Conservation (phyloP, 2,888 invertebrate genomes). For the Pecten maximus region DNA sequence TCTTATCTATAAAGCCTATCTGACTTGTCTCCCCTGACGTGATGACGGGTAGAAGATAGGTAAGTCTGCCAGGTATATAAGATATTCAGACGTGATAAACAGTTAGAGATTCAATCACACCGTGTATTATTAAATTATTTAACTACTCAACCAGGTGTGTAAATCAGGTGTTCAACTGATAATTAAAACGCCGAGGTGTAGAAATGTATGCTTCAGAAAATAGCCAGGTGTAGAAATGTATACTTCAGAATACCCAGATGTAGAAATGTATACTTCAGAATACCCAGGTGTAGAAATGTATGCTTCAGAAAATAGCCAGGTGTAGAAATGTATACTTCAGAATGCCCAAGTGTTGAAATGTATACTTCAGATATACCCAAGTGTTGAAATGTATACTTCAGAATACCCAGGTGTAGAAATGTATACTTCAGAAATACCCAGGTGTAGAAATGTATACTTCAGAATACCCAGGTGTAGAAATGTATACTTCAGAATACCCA, state of each 20-base stretch:
- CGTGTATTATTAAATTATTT: neutral
- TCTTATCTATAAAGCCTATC: neutral
- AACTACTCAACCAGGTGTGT: conserved; percentile 6
- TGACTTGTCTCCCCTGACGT: neutral
- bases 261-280: neutral
- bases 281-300: neutral
- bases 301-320: neutral
- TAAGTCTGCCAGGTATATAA: neutral
- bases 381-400: no score
- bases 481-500: neutral
- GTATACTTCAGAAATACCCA: neutral
- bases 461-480: neutral
- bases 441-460: neutral
- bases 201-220: neutral
- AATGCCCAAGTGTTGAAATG: neutral
- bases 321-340: neutral
- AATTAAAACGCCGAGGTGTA: neutral
- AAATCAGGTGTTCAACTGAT: neutral
- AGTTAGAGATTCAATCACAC: neutral
- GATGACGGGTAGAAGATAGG: neutral
- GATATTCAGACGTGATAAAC: neutral
- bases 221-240: neutral
- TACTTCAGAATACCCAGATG: neutral
- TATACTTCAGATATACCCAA: neutral
- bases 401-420: no score